Evolutionary conservation across 2,113 vertebrate species (phyloP), one percentile per base, ranked within the genome.

Genomic region (Bambusicola thoracicus): DNA sequence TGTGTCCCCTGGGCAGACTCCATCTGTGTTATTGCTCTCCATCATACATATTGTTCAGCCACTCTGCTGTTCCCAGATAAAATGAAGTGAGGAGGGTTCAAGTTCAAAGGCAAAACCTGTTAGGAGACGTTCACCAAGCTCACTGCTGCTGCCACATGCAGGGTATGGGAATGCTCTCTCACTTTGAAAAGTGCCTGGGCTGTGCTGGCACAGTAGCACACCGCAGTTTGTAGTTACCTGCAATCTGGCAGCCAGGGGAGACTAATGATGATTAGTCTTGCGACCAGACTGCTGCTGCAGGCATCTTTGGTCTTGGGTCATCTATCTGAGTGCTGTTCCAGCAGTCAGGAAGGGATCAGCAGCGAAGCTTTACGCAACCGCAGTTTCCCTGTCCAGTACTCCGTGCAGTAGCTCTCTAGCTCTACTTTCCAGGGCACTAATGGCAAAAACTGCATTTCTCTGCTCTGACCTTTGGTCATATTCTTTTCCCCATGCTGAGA

Each of bases 361-460:
- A 83, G 21, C 8, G 59, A 40, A 56, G 30, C 59, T 72, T 72
- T 6, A 1, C n/a, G 61, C 34, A 92, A 55, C 41, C 56, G 21
- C 41, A 1, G 1, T 21, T 69, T 63, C 38, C 68, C 59, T 56
- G 67, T 11, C 19, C 1, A 63, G 3, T 79, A 70, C 74, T 58
- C n/a, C 17, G 48, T 73, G 70, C 34, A 29, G 53, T 2, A 5
- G 43, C 32, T 92, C 70, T 85, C 59, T 75, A 74, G 67, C 75
- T 51, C 56, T 36, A 16, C 19, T 66, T 12, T 21, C 61, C 70
- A 41, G 51, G 44, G 30, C 36, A 74, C 36, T 58, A 56, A 78
- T 72, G 66, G n/a, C 53, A 41, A 88, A 90, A 95, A 92, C 70
- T 84, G 48, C 65, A 58, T 93, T 94, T 88, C 72, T 89, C 40